phyloP scores from a whole-genome alignment of 2,797 vertebrate genomes.

The Pempheris klunzingeri region DNA sequence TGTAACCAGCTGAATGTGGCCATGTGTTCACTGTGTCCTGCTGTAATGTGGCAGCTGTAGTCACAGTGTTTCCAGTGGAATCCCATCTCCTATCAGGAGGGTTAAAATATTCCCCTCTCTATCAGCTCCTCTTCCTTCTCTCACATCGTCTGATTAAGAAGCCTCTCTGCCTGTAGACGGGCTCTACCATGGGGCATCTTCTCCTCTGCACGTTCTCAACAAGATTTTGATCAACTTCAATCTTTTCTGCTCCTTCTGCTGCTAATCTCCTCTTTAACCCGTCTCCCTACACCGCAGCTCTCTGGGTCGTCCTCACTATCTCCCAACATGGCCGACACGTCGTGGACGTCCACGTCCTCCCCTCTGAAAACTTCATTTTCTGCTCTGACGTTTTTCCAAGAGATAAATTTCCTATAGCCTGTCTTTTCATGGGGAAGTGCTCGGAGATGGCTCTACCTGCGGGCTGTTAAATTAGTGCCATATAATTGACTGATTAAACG shows the following conservation, averaged over 20 bases:
- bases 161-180: constrained; percentile 56
- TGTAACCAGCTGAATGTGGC: constrained; percentile 36
- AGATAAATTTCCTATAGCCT: constrained; percentile 83
- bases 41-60: not conserved
- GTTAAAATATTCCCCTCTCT: constrained; percentile 41
- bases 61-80: constrained; percentile 34
- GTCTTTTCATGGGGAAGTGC: constrained; percentile 79
- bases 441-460: constrained; percentile 78
- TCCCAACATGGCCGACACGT: constrained; percentile 63
- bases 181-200: constrained; percentile 57
- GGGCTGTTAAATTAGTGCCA: constrained; percentile 84
- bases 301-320: constrained; percentile 60
- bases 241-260: constrained; percentile 34
- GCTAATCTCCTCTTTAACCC: constrained; percentile 58
- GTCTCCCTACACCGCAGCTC: constrained; percentile 32
- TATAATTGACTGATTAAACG: constrained; percentile 88
- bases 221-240: constrained; percentile 51
- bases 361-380: constrained; percentile 81
- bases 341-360: constrained; percentile 72
- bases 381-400: constrained; percentile 83
- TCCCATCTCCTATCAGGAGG: constrained; percentile 22
- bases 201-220: constrained; percentile 27
- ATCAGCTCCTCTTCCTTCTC: constrained; percentile 17
- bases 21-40: not conserved
- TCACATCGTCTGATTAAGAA: constrained; percentile 47